These are phyloP conservation scores for Lepidotrigona ventralis DNA, from an alignment of 1,140 invertebrate genomes.

Conservation along the genomic window DNA sequence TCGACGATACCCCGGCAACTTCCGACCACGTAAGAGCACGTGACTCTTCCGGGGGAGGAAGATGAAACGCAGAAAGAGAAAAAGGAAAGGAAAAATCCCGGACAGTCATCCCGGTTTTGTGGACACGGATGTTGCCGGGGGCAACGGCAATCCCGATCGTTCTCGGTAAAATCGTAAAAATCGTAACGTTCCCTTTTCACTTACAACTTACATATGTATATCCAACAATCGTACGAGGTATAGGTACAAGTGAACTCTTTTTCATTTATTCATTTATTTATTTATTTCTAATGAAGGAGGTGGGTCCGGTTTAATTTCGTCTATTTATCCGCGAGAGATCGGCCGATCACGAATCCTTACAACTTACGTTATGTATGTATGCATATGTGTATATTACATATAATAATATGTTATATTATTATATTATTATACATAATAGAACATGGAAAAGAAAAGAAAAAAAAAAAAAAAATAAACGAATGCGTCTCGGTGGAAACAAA, in stretches of 20 bases:
- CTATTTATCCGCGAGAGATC: constrained; percentile 22
- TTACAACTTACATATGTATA: constrained; percentile 17
- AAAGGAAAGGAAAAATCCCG: too few relatives aligned
- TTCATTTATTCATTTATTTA: background rate
- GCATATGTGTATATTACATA: too few relatives aligned
- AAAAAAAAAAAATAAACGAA: background rate
- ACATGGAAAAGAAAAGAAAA: background rate
- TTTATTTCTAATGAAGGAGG: constrained; percentile 18
- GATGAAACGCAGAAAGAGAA: background rate
- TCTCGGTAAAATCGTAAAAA: constrained; percentile 24
- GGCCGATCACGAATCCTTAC: constrained; percentile 9
- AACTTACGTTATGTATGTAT: background rate
- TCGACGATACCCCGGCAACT: constrained; percentile 15
- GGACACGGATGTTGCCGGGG: background rate
- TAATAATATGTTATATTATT: too few relatives aligned
- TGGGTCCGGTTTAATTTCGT: constrained; percentile 37
- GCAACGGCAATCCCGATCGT: constrained; percentile 14
- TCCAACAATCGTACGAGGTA: constrained; percentile 54
- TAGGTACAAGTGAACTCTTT: constrained; percentile 58
- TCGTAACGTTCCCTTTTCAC: constrained; percentile 10
- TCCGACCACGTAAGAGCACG: background rate
- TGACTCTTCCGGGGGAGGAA: too few relatives aligned
- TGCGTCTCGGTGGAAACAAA: background rate
- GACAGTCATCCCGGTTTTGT: too few relatives aligned
- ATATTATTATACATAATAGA: background rate